Evolutionary conservation across 2,888 invertebrate genomes (phyloP), one percentile per base, ranked within the genome.

Genomic region (Drosophila suboccidentalis): DNA sequence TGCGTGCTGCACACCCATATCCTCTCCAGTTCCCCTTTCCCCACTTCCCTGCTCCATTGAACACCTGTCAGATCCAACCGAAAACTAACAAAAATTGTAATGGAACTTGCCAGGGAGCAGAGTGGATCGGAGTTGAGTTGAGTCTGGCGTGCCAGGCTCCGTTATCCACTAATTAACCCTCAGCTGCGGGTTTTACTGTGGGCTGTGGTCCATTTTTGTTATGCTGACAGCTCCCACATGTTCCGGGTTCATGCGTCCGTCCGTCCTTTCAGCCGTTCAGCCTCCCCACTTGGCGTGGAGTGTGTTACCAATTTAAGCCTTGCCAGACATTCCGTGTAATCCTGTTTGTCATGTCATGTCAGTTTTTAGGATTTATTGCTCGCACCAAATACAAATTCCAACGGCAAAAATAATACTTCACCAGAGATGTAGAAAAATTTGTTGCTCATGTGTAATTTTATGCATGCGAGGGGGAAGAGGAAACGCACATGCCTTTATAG

Each of bases 301-400:
- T 79, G 86, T 80, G 77, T 79, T 87, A 81, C 85, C 84, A 79
- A 87, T 85, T 83, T 83, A 85, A 83, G 87, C 85, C 87, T 83
- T 84, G 85, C 84, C 76, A 84, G 85, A 78, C 78, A 78, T 74
- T 63, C 80, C 75, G 80, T 85, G 90, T 91, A 91, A 91, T 91
- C 91, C 91, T 87, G 90, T 89, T 88, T 91, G 91, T 90, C 91
- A 90, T 91, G 91, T 91, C 91, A 86, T 91, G 91, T 91, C 91
- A 91, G 91, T 90, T 89, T 87, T 88, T 90, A 89, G 91, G 91
- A 91, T 91, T 91, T 91, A 91, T 91, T 91, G 86, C 89, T 61
- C 66, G 59, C 78, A 67, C 69, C 77, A 71, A 89, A 82, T 75
- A 78, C 66, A 78, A 87, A 86, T 83, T 78, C 77, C 71, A 73